These are phyloP conservation scores for Amphilophus citrinellus DNA, from an alignment of 2,113 vertebrate species.

Conservation along the genomic window DNA sequence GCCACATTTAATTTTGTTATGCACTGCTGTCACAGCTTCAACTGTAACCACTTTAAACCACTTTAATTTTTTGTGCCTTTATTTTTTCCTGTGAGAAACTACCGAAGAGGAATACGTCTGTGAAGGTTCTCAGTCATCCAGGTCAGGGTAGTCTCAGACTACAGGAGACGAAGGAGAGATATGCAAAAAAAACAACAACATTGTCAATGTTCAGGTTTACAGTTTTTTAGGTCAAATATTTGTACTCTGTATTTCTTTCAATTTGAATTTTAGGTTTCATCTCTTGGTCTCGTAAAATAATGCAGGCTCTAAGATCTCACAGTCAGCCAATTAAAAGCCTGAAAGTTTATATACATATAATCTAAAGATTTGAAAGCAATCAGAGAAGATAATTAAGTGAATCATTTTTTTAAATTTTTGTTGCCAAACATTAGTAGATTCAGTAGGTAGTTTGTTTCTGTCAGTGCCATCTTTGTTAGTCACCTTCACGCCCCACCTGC, in stretches of 20 bases:
- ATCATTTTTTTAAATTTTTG: not conserved
- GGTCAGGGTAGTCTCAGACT: not conserved
- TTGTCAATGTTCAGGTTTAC: rapidly evolving
- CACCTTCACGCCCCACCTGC: not conserved
- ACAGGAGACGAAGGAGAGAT: not conserved
- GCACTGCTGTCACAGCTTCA: not conserved
- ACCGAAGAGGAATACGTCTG: too few species aligned
- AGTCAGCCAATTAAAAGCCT: not conserved
- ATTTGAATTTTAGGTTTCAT: not conserved
- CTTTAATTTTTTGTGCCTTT: not conserved
- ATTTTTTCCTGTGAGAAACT: not conserved
- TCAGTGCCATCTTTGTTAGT: not conserved
- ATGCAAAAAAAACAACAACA: not conserved
- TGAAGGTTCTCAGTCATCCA: too few species aligned
- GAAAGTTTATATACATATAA: too few species aligned
- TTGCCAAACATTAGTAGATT: not conserved
- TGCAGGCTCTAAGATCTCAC: not conserved
- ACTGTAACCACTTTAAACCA: not conserved
- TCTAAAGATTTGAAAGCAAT: too few species aligned
- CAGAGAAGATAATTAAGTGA: too few species aligned
- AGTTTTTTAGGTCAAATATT: not conserved
- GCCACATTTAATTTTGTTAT: not conserved
- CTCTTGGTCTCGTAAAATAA: not conserved
- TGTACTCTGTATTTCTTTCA: not conserved
- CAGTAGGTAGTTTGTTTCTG: not conserved